phyloP scores from a whole-genome alignment of 2,888 invertebrate species.

The Mechanitis messenoides region DNA sequence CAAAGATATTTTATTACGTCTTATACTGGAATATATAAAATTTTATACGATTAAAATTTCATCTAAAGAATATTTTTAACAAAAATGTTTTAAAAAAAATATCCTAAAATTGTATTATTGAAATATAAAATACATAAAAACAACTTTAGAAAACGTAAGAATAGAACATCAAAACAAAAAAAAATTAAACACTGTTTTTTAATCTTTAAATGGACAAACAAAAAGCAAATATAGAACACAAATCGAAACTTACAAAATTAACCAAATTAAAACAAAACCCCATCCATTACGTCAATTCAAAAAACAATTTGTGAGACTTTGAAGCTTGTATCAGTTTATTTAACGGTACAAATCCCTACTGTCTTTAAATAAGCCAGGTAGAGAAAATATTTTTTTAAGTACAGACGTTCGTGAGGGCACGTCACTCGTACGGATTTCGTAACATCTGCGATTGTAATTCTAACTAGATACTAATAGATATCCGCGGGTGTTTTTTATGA shows the following conservation, averaged over 20 bases:
- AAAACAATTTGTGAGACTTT: slow-evolving; percentile 38
- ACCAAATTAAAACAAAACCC: slow-evolving; percentile 29
- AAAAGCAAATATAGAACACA: background rate
- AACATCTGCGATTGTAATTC: slow-evolving; percentile 71
- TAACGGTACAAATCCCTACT: slow-evolving; percentile 52
- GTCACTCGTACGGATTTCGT: slow-evolving; percentile 51
- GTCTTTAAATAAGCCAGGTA: slow-evolving; percentile 47
- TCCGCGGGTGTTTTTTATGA: slow-evolving; percentile 74
- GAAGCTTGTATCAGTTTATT: slow-evolving; percentile 41
- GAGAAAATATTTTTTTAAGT: slow-evolving; percentile 35
- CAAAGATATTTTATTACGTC: slow-evolving; percentile 3
- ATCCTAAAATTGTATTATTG: too few species aligned
- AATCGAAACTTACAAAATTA: slow-evolving; percentile 9
- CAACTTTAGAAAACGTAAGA: too few species aligned
- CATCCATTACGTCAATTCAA: slow-evolving; percentile 33
- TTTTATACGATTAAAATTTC: too few species aligned
- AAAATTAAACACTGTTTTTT: too few species aligned
- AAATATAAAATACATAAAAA: too few species aligned
- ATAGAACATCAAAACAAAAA: too few species aligned
- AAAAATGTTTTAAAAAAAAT: too few species aligned
- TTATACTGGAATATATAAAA: background rate
- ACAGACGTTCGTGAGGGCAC: slow-evolving; percentile 30
- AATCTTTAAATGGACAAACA: background rate
- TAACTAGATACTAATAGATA: slow-evolving; percentile 76
- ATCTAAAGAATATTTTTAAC: too few species aligned